Percentiles rank a stretch among this genome's conserved stretches.
phyloP scores from a whole-genome alignment of 2,113 vertebrate species.

The Lycaon pictus region DNA sequence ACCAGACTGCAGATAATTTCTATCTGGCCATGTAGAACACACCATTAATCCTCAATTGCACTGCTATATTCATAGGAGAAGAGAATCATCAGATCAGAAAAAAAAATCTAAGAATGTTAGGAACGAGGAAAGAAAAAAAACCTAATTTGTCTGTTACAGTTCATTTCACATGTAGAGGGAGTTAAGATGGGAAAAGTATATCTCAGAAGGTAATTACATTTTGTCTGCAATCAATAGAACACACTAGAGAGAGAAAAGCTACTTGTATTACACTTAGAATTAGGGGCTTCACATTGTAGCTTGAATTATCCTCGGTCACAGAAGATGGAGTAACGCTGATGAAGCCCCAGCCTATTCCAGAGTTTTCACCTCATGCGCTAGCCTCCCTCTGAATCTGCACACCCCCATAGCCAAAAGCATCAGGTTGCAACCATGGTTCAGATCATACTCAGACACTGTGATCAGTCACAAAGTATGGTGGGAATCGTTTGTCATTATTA shows the following conservation, averaged over 20 bases:
- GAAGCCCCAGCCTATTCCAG: background rate
- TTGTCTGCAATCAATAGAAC: constrained; percentile 74
- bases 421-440: background rate
- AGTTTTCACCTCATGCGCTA: background rate
- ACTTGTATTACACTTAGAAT: constrained; percentile 59
- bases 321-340: background rate
- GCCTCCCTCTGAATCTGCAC: background rate
- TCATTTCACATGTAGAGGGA: constrained; percentile 75
- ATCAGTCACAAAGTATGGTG: background rate
- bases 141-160: constrained; percentile 74
- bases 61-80: background rate
- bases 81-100: constrained; percentile 33
- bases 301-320: background rate
- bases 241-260: constrained; percentile 55
- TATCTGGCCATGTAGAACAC: background rate
- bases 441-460: background rate
- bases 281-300: constrained; percentile 28
- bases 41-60: constrained; percentile 27
- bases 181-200: constrained; percentile 67
- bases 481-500: background rate
- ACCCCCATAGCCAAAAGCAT: accelerated
- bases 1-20: background rate
- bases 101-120: constrained; percentile 51
- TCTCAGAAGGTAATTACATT: constrained; percentile 75
- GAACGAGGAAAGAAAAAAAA: background rate